A percentile compares a stretch with the other conserved stretches of the same genome.
phyloP scores from a whole-genome alignment of 2,113 vertebrate species.

The Perccottus glenii region DNA sequence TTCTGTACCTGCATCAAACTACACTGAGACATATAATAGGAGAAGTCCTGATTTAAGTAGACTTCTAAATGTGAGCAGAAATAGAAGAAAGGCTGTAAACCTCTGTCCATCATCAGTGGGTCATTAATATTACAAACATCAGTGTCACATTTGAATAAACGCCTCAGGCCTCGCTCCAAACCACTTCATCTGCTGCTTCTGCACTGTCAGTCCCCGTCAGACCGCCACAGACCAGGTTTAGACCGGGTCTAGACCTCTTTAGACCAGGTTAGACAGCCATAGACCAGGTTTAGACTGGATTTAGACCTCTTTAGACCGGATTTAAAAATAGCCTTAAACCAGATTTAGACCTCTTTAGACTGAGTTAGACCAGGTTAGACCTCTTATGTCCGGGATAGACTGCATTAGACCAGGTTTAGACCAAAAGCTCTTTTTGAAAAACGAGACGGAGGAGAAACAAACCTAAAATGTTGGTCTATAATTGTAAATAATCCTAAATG shows the following conservation, averaged over 20 bases:
- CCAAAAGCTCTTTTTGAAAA: too few species aligned
- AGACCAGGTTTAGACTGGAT: too few species aligned
- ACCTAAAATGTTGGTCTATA: too few species aligned
- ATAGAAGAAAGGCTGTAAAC: too few species aligned
- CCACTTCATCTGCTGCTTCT: background rate
- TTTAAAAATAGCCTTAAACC: background rate
- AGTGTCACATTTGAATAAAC: constrained; percentile 4
- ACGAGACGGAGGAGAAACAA: too few species aligned
- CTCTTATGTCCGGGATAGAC: background rate
- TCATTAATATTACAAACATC: constrained; percentile 1
- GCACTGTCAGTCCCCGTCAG: background rate
- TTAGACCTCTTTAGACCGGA: background rate
- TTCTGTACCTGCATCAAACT: too few species aligned
- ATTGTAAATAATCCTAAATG: too few species aligned
- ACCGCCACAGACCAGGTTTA: background rate
- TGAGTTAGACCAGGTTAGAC: background rate
- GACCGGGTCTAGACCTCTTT: background rate
- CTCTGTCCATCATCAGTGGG: background rate
- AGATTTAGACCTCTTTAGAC: too few species aligned
- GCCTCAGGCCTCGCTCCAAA: constrained; percentile 1
- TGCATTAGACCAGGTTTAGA: too few species aligned
- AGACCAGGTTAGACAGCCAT: background rate
- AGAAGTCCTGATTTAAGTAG: too few species aligned
- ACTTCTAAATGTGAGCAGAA: too few species aligned
- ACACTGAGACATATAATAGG: too few species aligned